Evolutionary conservation across 64 coral and sea anemone genomes (phyloP).

Genomic region (Montipora foliosa): DNA sequence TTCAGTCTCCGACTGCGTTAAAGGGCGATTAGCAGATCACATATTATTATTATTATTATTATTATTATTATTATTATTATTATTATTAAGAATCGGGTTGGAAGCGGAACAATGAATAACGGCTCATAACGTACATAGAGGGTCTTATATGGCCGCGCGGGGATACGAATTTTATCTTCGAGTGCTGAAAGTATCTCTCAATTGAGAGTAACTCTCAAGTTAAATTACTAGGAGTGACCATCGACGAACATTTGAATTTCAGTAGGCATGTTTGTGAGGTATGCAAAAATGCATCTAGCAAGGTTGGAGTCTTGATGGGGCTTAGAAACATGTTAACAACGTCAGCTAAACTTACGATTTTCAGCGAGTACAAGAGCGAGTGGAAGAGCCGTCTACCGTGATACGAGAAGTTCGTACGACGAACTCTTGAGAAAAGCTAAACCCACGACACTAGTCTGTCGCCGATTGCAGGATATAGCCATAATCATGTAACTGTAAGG

Average conservation of each 20-base stretch:
- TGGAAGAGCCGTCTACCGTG: too few species aligned
- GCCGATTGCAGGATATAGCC: neutral
- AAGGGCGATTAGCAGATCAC: too few species aligned
- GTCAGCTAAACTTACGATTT: too few species aligned
- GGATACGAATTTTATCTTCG: neutral
- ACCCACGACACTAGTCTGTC: neutral
- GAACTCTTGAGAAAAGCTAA: neutral
- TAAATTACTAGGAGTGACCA: neutral
- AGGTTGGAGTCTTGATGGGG: conserved; percentile 6
- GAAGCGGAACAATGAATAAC: too few species aligned
- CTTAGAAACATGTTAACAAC: neutral
- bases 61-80: too few species aligned
- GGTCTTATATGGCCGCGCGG: too few species aligned
- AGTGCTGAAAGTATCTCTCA: neutral
- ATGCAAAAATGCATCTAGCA: conserved; percentile 1
- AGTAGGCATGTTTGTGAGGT: neutral
- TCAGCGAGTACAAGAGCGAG: neutral
- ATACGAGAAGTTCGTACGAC: neutral
- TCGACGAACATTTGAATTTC: conserved; percentile 10
- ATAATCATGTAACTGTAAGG: neutral
- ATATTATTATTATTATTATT: too few species aligned
- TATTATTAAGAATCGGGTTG: too few species aligned
- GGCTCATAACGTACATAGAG: too few species aligned
- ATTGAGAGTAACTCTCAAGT: neutral
- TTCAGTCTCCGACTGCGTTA: too few species aligned